Base-by-base conservation (phyloP, 2,888 invertebrate genomes). In the Idaea aversata region DNA sequence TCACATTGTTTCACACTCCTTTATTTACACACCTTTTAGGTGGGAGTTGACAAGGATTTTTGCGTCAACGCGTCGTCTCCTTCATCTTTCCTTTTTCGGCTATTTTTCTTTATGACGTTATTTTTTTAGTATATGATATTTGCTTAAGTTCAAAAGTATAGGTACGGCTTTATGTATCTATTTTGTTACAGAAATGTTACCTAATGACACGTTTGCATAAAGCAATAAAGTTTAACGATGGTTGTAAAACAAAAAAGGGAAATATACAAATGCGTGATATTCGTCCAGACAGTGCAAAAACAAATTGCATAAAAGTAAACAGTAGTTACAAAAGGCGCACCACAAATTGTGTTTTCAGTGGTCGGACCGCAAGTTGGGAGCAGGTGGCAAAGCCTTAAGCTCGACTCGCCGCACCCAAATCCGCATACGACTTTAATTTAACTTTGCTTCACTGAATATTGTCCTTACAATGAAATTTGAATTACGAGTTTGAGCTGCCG, bases 351-450 rank as follows among this genome's bases (percentile, higher is more conserved):
- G 84, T 89, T 90, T 87, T 83, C 88, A 88, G 81, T 83, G 81
- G 78, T 81, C 76, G 78, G 81, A 82, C 74, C 70, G n/a, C n/a
- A 74, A 36, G 64, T 73, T 69, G 76, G 75, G 83, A 79, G 88
- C 91, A 90, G 90, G 90, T 91, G 90, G 82, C 78, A 73, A 71
- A 75, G 78, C 80, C 86, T 85, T 89, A 86, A 90, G 88, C 89
- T 84, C 75, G 75, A 78, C 78, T 83, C 80, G 83, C 84, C 85
- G 80, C 80, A 82, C 78, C 85, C 81, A 87, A 90, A 90, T 89
- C 90, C 88, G 86, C 83, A 85, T 83, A 79, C 85, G 87, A 89
- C 88, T 92, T 91, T 90, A 88, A 92, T 91, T 91, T 92, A 91
- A 92, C 89, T 92, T 91, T 84, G 86, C 87, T 83, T 79, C 83